Conservation (phyloP, 2,888 invertebrate species). For the Papilio protenor region DNA sequence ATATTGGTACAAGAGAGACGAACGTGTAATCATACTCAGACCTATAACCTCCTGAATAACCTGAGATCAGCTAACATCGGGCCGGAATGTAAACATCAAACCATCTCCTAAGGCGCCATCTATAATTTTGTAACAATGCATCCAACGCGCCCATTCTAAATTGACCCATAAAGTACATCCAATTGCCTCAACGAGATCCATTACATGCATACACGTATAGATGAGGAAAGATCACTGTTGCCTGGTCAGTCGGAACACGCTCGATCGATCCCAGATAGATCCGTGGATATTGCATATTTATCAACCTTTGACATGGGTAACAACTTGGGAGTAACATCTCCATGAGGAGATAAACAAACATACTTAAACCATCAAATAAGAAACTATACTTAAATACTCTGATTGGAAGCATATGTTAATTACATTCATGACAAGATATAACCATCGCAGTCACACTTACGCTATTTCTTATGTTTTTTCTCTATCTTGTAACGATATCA, state of each 20-base stretch:
- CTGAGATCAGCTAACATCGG: conserved; percentile 70
- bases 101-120: conserved; percentile 83
- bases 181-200: conserved; percentile 40
- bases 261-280: conserved; percentile 78
- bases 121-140: conserved; percentile 82
- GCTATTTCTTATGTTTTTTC: not conserved
- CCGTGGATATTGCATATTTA: conserved; percentile 82
- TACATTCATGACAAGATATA: not conserved
- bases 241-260: conserved; percentile 70
- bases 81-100: conserved; percentile 81
- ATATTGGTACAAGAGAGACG: conserved; percentile 73
- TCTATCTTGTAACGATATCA: too few relatives aligned
- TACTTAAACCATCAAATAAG: conserved; percentile 51
- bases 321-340: conserved; percentile 81
- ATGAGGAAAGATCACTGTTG: conserved; percentile 50
- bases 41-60: conserved; percentile 78
- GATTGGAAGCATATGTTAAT: not conserved
- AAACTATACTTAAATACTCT: not conserved
- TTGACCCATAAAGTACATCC: conserved; percentile 51
- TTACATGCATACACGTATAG: conserved; percentile 28
- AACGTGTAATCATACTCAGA: conserved; percentile 76
- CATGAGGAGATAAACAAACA: conserved; percentile 76
- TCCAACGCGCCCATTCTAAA: conserved; percentile 65
- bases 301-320: conserved; percentile 84
- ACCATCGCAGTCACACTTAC: not conserved